These are phyloP conservation scores for Machaerirhynchus nigripectus DNA, from an alignment of 2,113 vertebrate species.

Conservation along the genomic window DNA sequence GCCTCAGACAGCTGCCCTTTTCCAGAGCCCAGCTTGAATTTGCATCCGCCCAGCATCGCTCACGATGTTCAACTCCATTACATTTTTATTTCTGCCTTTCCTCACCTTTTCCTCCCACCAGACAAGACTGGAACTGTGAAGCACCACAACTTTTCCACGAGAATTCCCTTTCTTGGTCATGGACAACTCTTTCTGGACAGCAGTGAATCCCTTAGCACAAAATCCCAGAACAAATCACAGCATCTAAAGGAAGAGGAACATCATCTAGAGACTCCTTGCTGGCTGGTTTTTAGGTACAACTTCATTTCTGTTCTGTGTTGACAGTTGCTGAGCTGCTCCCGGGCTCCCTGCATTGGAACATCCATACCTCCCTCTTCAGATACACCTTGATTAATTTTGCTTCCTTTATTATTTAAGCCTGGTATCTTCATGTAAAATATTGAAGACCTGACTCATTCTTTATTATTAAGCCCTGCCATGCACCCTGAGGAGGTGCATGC, in stretches of 20 bases:
- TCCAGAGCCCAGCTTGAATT: background rate
- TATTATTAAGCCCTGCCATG: constrained; percentile 41
- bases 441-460: constrained; percentile 50
- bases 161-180: background rate
- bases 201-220: background rate
- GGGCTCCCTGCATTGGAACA: background rate
- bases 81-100: background rate
- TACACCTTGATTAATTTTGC: constrained; percentile 53
- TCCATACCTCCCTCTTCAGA: background rate
- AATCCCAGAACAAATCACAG: background rate
- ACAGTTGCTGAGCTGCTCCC: background rate
- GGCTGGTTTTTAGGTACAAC: background rate
- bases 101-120: background rate
- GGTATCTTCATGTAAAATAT: constrained; percentile 28
- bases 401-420: constrained; percentile 48
- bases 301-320: background rate
- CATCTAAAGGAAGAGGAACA: background rate
- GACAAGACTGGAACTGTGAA: background rate
- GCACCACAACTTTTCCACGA: background rate
- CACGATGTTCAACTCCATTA: background rate
- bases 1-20: background rate
- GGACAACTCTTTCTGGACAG: background rate
- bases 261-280: background rate
- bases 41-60: background rate
- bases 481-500: background rate